phyloP scores from a whole-genome alignment of 2,113 vertebrate genomes.

The Entomyzon cyanotis region DNA sequence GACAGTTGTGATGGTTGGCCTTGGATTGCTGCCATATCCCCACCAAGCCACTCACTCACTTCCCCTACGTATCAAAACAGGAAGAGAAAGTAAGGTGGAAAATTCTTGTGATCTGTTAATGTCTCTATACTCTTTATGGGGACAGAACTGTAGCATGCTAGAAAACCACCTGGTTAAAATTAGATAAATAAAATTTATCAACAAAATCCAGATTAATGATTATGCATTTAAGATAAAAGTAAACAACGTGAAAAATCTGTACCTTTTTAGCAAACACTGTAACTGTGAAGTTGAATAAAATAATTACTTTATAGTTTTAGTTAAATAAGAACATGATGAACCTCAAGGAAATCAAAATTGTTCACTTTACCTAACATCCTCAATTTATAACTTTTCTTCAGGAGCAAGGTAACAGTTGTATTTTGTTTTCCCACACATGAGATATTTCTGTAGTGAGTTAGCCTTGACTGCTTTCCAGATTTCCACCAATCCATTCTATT shows the following conservation, averaged over 20 bases:
- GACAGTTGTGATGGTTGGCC: background rate
- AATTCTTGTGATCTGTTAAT: background rate
- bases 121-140: background rate
- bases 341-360: background rate
- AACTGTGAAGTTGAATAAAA: background rate
- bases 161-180: background rate
- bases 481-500: background rate
- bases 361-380: background rate
- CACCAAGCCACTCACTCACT: rapidly evolving
- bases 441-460: background rate
- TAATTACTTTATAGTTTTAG: background rate
- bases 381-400: background rate
- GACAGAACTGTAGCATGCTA: background rate
- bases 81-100: background rate
- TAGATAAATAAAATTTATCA: background rate
- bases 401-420: background rate
- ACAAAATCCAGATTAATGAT: background rate
- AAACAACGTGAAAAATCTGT: background rate
- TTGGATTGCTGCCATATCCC: background rate
- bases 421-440: background rate
- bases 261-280: background rate
- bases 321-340: background rate
- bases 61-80: background rate
- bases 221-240: background rate
- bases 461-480: background rate